Evolutionary conservation across 2,888 invertebrate genomes (phyloP).

Genomic region (Melanchra persicariae): DNA sequence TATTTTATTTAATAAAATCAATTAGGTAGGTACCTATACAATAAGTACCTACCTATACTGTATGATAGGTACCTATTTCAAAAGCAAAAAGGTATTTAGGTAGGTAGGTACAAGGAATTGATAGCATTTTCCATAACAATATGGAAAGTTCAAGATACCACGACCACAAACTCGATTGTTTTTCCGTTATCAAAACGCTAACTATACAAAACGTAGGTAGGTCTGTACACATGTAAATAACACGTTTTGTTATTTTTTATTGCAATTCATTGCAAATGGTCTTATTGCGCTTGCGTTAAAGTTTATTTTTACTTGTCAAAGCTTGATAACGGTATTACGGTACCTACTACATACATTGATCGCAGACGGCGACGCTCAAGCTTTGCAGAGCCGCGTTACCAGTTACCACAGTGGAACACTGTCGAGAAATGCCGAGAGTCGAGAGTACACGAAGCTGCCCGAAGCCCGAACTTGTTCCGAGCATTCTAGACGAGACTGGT

Average conservation of each 20-base stretch:
- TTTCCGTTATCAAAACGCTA: conserved; percentile 1
- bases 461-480: conserved; percentile 58
- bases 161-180: not conserved
- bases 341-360: conserved; percentile 1
- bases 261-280: conserved; percentile 5
- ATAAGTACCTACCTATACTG: no score
- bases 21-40: no score
- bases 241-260: not conserved
- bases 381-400: not conserved
- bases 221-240: not conserved
- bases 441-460: conserved; percentile 43
- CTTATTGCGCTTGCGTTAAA: conserved; percentile 6
- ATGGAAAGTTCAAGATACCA: conserved; percentile 25
- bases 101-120: not conserved
- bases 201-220: not conserved
- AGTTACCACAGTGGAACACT: conserved; percentile 18
- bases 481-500: conserved; percentile 40
- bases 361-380: conserved; percentile 13
- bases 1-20: no score
- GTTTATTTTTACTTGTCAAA: conserved; percentile 41
- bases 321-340: conserved; percentile 29
- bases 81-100: no score
- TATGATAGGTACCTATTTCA: no score
- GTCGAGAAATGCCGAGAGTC: conserved; percentile 43
- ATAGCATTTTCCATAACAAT: not conserved